Conservation (phyloP, 2,888 invertebrate genomes). For the Cerastoderma edule region DNA sequence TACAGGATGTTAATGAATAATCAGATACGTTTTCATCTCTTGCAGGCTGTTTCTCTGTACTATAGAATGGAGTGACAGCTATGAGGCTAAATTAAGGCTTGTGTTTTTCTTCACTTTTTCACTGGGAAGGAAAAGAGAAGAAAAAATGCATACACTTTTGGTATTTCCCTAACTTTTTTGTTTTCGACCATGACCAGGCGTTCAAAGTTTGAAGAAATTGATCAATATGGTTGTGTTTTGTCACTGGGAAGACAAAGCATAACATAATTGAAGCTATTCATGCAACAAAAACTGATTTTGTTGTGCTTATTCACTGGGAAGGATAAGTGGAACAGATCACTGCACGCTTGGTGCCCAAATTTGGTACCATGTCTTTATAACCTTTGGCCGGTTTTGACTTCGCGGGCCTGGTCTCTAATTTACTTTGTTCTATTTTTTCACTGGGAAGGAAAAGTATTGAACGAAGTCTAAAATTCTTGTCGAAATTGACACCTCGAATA, state of each 20-base stretch:
- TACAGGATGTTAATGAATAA: constrained; percentile 40
- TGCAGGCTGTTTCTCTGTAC: constrained; percentile 43
- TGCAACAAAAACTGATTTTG: constrained; percentile 47
- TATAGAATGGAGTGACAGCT: constrained; percentile 60
- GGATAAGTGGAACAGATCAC: constrained; percentile 59
- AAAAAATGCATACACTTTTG: constrained; percentile 43
- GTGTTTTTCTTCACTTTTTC: constrained; percentile 59
- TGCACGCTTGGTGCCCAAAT: constrained; percentile 22
- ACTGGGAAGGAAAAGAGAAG: constrained; percentile 63
- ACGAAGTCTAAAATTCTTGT: constrained; percentile 49
- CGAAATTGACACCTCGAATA: constrained; percentile 21
- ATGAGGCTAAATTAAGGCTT: constrained; percentile 50
- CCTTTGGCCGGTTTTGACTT: constrained; percentile 44
- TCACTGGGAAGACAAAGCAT: constrained; percentile 61
- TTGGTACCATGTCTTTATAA: constrained; percentile 22
- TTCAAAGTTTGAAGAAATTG: constrained; percentile 37
- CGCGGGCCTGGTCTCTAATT: constrained; percentile 58
- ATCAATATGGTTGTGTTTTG: constrained; percentile 47
- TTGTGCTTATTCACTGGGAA: constrained; percentile 66
- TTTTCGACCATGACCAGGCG: constrained; percentile 51
- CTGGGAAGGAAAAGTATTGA: constrained; percentile 64
- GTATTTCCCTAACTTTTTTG: constrained; percentile 33
- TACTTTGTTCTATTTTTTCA: constrained; percentile 65
- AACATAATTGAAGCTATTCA: constrained; percentile 37
- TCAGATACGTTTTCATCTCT: constrained; percentile 34